Evolutionary conservation across 2,113 vertebrate genomes (phyloP).

Genomic region (Anarrhichthys ocellatus): DNA sequence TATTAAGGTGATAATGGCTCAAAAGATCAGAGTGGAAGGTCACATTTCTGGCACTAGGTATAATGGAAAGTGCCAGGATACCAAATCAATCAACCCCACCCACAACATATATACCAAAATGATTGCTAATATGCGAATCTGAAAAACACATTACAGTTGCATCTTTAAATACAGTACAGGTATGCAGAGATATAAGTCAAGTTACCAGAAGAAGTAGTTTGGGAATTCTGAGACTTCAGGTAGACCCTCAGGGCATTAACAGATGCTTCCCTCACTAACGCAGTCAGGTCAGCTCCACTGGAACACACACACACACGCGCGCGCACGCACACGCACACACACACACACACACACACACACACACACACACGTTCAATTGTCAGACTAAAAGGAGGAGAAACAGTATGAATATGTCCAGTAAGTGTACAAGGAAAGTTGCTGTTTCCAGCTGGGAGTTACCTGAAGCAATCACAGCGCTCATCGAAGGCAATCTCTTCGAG

Average conservation of each 20-base stretch:
- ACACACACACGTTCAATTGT: neutral
- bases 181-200: neutral
- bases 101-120: too few species aligned
- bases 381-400: neutral
- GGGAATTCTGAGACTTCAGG: constrained; percentile 47
- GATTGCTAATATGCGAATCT: too few species aligned
- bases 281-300: constrained; percentile 94
- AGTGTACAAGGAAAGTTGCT: neutral
- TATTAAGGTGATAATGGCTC: too few species aligned
- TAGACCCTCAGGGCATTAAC: constrained; percentile 86
- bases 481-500: constrained; percentile 89
- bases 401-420: neutral
- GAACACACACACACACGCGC: neutral
- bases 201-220: constrained; percentile 63
- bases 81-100: too few species aligned
- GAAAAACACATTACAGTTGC: too few species aligned
- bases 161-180: neutral
- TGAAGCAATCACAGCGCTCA: constrained; percentile 88
- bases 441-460: constrained; percentile 84
- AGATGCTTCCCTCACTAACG: constrained; percentile 93
- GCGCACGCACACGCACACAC: neutral
- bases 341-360: neutral
- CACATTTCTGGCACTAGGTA: too few species aligned
- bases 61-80: too few species aligned
- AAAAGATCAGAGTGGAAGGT: too few species aligned